Evolutionary conservation across 2,888 invertebrate genomes (phyloP).

Genomic region (Eristalis tenax): DNA sequence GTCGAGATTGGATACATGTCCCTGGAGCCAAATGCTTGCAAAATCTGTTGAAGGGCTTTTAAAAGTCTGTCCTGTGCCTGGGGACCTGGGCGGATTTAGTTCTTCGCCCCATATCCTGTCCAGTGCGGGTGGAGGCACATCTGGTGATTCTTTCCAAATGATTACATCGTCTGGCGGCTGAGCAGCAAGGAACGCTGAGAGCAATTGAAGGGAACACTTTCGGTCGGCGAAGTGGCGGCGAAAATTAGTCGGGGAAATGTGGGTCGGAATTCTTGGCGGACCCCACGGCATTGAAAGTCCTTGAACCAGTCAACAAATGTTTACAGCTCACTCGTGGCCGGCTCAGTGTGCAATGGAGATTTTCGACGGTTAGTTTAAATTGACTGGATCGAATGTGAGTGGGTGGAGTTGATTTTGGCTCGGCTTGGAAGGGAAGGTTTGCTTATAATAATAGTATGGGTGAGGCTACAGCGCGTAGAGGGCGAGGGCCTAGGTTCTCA

Average conservation of each 20-base stretch:
- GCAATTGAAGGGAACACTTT: neutral
- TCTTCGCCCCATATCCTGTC: neutral
- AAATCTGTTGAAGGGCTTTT: neutral
- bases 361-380: slow-evolving; percentile 23
- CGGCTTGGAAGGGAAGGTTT: neutral
- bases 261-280: neutral
- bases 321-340: neutral
- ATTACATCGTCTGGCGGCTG: slow-evolving; percentile 26
- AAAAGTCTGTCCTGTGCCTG: neutral
- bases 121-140: slow-evolving; percentile 14
- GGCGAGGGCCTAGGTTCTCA: too few species aligned
- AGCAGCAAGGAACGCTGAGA: neutral
- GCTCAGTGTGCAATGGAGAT: slow-evolving; percentile 5
- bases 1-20: slow-evolving; percentile 20
- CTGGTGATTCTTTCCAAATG: slow-evolving; percentile 41
- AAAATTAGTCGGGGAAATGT: slow-evolving; percentile 10
- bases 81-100: neutral
- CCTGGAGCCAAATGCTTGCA: slow-evolving; percentile 8
- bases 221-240: neutral
- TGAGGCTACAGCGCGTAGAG: too few species aligned
- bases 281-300: slow-evolving; percentile 10
- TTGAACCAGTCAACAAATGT: slow-evolving; percentile 16
- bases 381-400: slow-evolving; percentile 11
- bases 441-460: too few species aligned
- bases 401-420: neutral